These are phyloP conservation scores for Nemoura dubitans DNA, from an alignment of 2,888 invertebrate species.

Conservation along the genomic window DNA sequence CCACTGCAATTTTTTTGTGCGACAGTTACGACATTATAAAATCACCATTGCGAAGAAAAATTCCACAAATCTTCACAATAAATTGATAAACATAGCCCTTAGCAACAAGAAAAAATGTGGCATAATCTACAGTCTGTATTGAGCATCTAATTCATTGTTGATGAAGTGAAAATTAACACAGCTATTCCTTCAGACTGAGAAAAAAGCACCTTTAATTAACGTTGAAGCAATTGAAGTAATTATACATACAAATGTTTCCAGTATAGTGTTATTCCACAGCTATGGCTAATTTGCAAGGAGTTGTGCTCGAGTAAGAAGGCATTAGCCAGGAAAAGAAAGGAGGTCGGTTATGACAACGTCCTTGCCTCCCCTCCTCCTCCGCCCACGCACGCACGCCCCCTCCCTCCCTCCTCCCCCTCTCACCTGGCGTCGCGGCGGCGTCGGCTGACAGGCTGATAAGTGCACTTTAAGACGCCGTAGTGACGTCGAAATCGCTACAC, in stretches of 20 bases:
- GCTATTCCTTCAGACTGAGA: not conserved
- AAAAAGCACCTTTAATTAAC: not conserved
- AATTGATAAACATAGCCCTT: no score
- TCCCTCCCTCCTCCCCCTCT: not conserved
- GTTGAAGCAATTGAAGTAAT: not conserved
- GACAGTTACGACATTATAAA: not conserved
- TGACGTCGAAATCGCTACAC: not conserved
- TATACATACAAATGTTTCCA: not conserved
- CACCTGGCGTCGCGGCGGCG: not conserved
- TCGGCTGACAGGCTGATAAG: not conserved
- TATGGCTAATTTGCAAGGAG: not conserved
- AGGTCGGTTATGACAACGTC: constrained; percentile 29
- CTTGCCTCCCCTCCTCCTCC: constrained; percentile 27
- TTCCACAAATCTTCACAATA: not conserved
- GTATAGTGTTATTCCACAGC: not conserved
- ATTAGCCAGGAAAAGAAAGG: constrained; percentile 37
- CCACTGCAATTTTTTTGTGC: not conserved
- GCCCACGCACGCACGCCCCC: not conserved
- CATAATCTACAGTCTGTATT: not conserved
- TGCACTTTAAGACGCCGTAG: constrained; percentile 1
- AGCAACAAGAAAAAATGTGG: not conserved
- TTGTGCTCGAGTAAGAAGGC: constrained; percentile 10
- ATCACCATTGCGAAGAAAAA: not conserved
- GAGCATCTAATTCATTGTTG: not conserved
- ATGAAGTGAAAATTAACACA: not conserved